Evolutionary conservation across 2,113 vertebrate genomes (phyloP), one percentile per base, ranked within the genome.

Genomic region (Hystrix brachyura): DNA sequence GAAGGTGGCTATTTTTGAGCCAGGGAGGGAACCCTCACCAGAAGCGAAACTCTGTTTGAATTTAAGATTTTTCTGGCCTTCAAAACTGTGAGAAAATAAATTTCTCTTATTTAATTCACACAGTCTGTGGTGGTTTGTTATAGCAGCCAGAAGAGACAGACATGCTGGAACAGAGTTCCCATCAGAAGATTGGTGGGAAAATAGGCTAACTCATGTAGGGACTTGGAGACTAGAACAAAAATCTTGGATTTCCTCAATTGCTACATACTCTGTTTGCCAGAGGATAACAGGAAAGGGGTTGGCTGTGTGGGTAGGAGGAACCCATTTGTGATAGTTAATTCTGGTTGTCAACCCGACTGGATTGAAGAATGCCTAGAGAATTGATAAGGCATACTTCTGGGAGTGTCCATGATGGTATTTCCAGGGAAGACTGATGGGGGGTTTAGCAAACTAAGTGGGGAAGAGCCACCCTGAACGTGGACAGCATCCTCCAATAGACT

Each of bases 161-260:
- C 13, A 62, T 38, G 32, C 7, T 17, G 23, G 18, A 89, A 32
- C 19, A 85, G 79, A 51, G 38, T 65, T 86, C 57, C 17, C 18
- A 32, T 7, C 38, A 83, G 15, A 79, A 27, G 2, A 76, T 82
- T 18, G 38, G 17, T 81, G 23, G 84, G 29, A 34, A n/a, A 48
- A 87, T 59, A 86, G 69, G 34, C 48, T 80, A n/a, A 67, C 3
- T 82, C 53, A 64, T 19, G 13, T 19, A 86, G 67, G 65, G 29
- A 59, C 29, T 71, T 84, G 57, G 34, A 11, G 29, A 48, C 55
- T 81, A 88, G 86, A 65, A 14, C 51, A 94, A 79, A 64, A 51
- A 78, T 57, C 94, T 60, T 80, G 51, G 15, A 88, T 94, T 94
- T 89, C 91, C 23, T 93, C 19, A 69, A 21, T 34, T 88, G 5